Percentiles rank a stretch among this genome's conserved stretches.
Conservation (phyloP, 2,888 invertebrate species). For the Agrilus cyanescens region DNA sequence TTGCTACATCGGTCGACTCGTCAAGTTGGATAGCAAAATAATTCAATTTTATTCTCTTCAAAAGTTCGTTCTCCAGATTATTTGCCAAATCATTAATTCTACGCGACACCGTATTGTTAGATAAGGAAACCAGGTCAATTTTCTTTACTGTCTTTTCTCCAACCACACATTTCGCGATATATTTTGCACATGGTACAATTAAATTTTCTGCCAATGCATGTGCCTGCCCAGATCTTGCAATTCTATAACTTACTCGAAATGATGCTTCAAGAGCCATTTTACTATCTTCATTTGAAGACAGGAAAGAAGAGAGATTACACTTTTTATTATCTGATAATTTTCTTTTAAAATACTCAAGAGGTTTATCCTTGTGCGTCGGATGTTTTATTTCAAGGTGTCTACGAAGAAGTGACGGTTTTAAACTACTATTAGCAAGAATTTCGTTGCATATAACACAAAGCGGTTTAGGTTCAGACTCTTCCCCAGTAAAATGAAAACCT, state of each 20-base stretch:
- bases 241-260: too few species aligned
- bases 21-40: conserved; percentile 4
- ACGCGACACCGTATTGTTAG: conserved; percentile 23
- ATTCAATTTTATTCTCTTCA: too few species aligned
- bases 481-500: conserved; percentile 2
- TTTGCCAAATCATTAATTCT: conserved; percentile 24
- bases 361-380: too few species aligned
- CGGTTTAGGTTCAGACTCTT: conserved; percentile 2
- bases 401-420: background rate
- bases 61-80: too few species aligned
- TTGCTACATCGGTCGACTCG: conserved; percentile 1
- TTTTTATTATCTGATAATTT: too few species aligned
- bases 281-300: too few species aligned
- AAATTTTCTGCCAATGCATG: conserved; percentile 24
- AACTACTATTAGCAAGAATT: conserved; percentile 1
- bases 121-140: conserved; percentile 22
- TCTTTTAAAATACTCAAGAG: too few species aligned
- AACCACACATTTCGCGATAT: conserved; percentile 20
- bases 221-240: conserved; percentile 13
- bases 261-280: too few species aligned
- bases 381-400: too few species aligned
- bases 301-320: too few species aligned
- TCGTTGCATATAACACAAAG: conserved; percentile 4
- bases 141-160: conserved; percentile 23
- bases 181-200: conserved; percentile 15